Conservation (phyloP, 2,888 invertebrate species). For the Hoplodrina blanda region DNA sequence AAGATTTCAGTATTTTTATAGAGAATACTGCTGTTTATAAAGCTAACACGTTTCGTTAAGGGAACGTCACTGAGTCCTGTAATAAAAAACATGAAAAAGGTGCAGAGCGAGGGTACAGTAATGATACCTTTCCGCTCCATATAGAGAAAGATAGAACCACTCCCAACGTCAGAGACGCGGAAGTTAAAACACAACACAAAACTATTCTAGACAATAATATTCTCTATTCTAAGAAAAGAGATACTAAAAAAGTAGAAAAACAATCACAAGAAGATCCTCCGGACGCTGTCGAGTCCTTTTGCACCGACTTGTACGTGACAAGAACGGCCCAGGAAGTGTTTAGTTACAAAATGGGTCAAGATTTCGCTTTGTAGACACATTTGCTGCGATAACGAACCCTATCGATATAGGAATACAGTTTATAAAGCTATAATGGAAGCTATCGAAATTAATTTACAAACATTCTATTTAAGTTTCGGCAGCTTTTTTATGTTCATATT, state of each 20-base stretch:
- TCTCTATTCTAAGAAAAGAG: constrained; percentile 72
- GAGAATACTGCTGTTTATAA: constrained; percentile 69
- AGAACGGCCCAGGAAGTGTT: constrained; percentile 77
- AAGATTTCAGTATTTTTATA: constrained; percentile 35
- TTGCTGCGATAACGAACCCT: constrained; percentile 59
- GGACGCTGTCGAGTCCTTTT: constrained; percentile 77
- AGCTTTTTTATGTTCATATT: constrained; percentile 31
- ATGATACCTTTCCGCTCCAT: constrained; percentile 80
- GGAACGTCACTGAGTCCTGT: constrained; percentile 70
- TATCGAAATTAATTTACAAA: constrained; percentile 39
- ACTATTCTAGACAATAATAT: constrained; percentile 73
- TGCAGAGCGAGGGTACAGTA: constrained; percentile 79
- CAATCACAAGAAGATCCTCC: constrained; percentile 70
- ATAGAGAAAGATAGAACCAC: constrained; percentile 62
- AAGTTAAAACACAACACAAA: constrained; percentile 72
- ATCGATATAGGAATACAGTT: constrained; percentile 30
- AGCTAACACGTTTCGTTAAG: constrained; percentile 65
- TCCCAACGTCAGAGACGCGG: constrained; percentile 61
- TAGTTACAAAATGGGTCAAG: constrained; percentile 73
- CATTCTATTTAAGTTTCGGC: constrained; percentile 53
- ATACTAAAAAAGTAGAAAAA: constrained; percentile 67
- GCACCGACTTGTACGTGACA: constrained; percentile 88
- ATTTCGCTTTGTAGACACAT: constrained; percentile 74
- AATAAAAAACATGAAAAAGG: constrained; percentile 64
- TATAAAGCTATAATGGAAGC: constrained; percentile 31